Conservation (phyloP, 1,140 invertebrate genomes). For the Drosophila neocordata region DNA sequence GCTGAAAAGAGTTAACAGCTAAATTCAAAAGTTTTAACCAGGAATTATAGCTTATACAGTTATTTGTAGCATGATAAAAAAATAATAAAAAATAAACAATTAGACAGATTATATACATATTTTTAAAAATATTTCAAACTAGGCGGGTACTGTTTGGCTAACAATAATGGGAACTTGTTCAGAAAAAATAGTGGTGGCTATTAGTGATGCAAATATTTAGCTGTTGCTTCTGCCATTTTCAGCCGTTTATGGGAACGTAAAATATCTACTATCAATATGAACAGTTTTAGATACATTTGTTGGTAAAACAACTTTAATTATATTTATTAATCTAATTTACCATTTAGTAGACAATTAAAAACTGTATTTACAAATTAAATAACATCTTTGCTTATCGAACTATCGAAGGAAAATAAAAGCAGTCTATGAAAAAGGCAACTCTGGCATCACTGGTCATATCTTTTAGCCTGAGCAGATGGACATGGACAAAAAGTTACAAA, state of each 20-base stretch:
- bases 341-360: too few species aligned
- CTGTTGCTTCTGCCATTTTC: neutral
- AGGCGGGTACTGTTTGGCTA: neutral
- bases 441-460: neutral
- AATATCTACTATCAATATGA: too few species aligned
- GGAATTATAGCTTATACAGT: too few species aligned
- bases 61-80: neutral
- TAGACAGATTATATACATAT: neutral
- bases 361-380: too few species aligned
- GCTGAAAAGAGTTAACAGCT: constrained; percentile 70
- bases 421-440: neutral
- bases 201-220: neutral
- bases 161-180: neutral
- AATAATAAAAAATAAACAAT: neutral
- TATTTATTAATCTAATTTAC: too few species aligned
- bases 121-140: neutral
- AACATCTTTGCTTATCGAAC: neutral
- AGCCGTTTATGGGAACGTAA: neutral
- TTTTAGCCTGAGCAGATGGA: neutral
- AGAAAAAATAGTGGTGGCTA: neutral
- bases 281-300: too few species aligned
- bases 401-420: neutral
- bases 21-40: constrained; percentile 18
- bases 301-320: too few species aligned
- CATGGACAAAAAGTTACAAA: constrained; percentile 1